Percentiles rank a stretch among this genome's conserved stretches.
Evolutionary conservation across 2,797 vertebrate genomes (phyloP).

Genomic region (Petrocephalus schoutedeni): DNA sequence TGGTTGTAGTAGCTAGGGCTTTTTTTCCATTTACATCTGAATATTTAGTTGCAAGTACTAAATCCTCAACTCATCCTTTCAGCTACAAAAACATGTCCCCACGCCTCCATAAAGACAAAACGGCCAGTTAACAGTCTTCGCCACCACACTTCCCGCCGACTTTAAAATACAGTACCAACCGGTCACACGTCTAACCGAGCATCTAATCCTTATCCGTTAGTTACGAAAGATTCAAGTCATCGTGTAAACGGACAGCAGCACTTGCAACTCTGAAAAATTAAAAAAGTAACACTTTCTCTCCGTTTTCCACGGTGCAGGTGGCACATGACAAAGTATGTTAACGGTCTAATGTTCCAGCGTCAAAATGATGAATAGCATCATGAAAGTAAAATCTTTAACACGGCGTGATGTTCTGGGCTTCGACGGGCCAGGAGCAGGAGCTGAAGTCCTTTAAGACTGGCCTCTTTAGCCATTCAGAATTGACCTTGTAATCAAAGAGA

Average conservation of each 20-base stretch:
- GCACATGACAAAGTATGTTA: constrained; percentile 52
- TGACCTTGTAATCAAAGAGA: constrained; percentile 79
- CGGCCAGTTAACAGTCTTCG: not conserved
- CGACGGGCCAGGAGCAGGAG: constrained; percentile 26
- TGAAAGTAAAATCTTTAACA: constrained; percentile 59
- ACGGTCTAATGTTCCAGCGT: constrained; percentile 50
- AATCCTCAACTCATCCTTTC: not conserved
- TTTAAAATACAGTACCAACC: not conserved
- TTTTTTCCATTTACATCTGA: not conserved
- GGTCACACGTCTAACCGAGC: not conserved
- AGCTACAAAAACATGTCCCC: not conserved
- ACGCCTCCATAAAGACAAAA: not conserved
- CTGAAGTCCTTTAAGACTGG: constrained; percentile 49
- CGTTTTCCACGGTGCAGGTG: constrained; percentile 46
- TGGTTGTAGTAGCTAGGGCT: not conserved
- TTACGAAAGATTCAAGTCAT: not conserved
- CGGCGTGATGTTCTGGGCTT: constrained; percentile 45
- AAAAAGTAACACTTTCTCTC: constrained; percentile 1
- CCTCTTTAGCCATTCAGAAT: constrained; percentile 56
- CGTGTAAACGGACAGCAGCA: not conserved
- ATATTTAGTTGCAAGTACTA: not conserved
- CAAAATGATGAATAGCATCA: constrained; percentile 62
- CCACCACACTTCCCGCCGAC: not conserved
- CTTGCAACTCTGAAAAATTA: not conserved
- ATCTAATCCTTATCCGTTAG: not conserved